Evolutionary conservation across 2,113 vertebrate genomes (phyloP).

Genomic region (Halichoeres trimaculatus): DNA sequence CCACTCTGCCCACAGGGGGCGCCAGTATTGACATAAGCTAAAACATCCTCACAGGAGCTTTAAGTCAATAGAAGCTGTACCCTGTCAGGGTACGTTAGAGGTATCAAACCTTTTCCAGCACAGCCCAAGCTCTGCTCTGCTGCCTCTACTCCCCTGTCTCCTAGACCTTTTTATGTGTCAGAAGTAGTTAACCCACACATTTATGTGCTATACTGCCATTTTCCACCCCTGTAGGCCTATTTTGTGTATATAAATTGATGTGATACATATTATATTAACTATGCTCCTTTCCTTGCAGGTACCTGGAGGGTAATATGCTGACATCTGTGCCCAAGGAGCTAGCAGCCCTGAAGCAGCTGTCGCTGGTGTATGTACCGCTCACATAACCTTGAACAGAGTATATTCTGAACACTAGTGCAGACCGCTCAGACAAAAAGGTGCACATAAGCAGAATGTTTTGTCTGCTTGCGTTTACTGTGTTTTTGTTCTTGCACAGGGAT

Average conservation of each 20-base stretch:
- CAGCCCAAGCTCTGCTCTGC: background rate
- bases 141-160: background rate
- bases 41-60: background rate
- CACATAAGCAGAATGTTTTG: background rate
- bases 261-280: slow-evolving; percentile 12
- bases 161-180: slow-evolving; percentile 1
- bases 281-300: slow-evolving; percentile 83
- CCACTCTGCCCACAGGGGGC: too few species aligned
- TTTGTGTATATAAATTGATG: slow-evolving; percentile 16
- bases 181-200: slow-evolving; percentile 13
- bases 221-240: background rate
- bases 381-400: slow-evolving; percentile 33
- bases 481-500: slow-evolving; percentile 84
- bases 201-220: background rate
- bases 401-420: background rate
- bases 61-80: background rate
- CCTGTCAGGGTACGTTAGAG: background rate
- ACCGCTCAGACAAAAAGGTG: background rate
- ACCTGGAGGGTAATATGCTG: slow-evolving; percentile 96
- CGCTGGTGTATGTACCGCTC: slow-evolving; percentile 72
- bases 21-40: too few species aligned
- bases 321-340: slow-evolving; percentile 93
- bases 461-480: slow-evolving; percentile 19
- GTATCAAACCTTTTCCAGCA: background rate
- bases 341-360: slow-evolving; percentile 87